Percentiles rank a stretch among this genome's conserved stretches.
Conservation (phyloP, 2,797 vertebrate genomes). For the Labroides dimidiatus region DNA sequence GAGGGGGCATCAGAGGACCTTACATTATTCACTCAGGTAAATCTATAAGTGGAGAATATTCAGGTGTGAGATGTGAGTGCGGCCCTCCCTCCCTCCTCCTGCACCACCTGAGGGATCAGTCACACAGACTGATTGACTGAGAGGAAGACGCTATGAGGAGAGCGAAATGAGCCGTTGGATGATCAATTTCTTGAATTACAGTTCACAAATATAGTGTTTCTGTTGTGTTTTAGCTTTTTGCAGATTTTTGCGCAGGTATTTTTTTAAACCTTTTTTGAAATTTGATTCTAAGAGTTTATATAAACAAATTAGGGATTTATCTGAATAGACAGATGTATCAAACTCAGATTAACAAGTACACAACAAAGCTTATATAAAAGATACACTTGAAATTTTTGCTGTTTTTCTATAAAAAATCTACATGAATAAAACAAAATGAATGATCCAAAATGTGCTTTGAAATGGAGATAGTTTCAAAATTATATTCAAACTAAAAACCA, state of each 20-base stretch:
- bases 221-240: not conserved
- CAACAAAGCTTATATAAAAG: too few species aligned
- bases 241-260: conserved; percentile 5
- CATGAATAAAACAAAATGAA: not conserved
- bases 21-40: conserved; percentile 76
- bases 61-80: conserved; percentile 62
- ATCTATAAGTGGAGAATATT: conserved; percentile 74
- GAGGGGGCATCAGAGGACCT: conserved; percentile 47
- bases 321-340: too few species aligned
- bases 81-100: not conserved
- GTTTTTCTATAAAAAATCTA: too few species aligned
- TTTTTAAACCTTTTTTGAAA: conserved; percentile 13
- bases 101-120: conserved; percentile 41
- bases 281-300: not conserved
- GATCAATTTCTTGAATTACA: too few species aligned
- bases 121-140: conserved; percentile 56
- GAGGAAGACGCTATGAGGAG: conserved; percentile 33
- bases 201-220: not conserved
- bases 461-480: too few species aligned
- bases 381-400: too few species aligned
- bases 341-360: too few species aligned
- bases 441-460: too few species aligned
- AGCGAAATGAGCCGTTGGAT: too few species aligned
- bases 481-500: too few species aligned
- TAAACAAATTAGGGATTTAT: not conserved